Percentiles rank a stretch among this genome's conserved stretches.
phyloP scores from a whole-genome alignment of 92 coral and sea anemone genomes.

The Isaurus tuberculatus region DNA sequence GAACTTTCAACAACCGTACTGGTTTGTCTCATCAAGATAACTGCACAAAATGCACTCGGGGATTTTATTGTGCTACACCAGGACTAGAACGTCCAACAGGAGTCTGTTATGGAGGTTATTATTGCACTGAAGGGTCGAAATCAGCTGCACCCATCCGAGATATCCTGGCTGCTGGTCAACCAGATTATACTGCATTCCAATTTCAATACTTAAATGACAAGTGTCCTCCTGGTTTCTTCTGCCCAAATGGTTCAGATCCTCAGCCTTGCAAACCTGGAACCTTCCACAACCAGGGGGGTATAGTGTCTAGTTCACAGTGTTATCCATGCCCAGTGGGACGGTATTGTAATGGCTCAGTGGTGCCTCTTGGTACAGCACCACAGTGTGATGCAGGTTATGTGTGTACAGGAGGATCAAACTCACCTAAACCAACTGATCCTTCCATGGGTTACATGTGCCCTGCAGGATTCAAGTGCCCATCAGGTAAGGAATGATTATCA shows the following conservation, averaged over 20 bases:
- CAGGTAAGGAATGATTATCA: constrained; percentile 55
- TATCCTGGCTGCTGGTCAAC: constrained; percentile 59
- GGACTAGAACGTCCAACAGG: constrained; percentile 87
- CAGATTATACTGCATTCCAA: constrained; percentile 63
- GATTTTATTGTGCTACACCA: constrained; percentile 81
- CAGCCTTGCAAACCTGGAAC: constrained; percentile 89
- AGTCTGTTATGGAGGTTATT: constrained; percentile 86
- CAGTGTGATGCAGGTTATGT: constrained; percentile 91
- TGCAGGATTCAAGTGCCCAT: constrained; percentile 82
- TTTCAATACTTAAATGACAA: constrained; percentile 84
- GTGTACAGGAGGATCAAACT: constrained; percentile 92
- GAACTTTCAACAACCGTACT: constrained; percentile 78
- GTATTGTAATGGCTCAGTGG: constrained; percentile 90
- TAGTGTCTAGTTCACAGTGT: constrained; percentile 82
- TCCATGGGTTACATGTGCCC: constrained; percentile 93
- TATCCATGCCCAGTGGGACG: constrained; percentile 91
- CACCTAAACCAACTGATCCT: constrained; percentile 79
- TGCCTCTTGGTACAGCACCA: constrained; percentile 78
- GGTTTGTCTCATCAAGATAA: constrained; percentile 75
- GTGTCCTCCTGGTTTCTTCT: constrained; percentile 97
- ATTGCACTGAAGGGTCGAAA: constrained; percentile 85
- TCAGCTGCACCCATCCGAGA: constrained; percentile 83
- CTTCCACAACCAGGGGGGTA: constrained; percentile 91
- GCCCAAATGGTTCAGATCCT: constrained; percentile 89
- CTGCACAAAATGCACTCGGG: constrained; percentile 87